Evolutionary conservation across 2,797 vertebrate species (phyloP), one percentile per base, ranked within the genome.

Genomic region (Anisognathus igniventris): DNA sequence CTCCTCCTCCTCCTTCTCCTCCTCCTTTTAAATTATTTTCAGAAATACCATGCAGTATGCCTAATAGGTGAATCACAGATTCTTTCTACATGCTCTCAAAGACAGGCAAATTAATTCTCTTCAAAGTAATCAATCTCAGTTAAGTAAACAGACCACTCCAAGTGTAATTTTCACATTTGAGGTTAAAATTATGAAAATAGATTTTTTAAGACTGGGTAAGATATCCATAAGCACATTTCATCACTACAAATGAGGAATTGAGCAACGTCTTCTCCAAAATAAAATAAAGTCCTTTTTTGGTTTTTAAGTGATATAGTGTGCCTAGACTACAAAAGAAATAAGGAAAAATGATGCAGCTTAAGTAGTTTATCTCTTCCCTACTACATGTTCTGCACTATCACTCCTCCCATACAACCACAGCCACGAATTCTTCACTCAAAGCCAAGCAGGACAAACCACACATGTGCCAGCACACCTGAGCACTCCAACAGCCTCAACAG

Each of bases 11-110:
- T 70, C 76, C 79, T 85, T 18, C 78, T 80, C 51, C 85, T 71
- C 74, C 67, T 65, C 45, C 65, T 83, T 58, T 85, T 31, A 84
- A 86, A 87, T 87, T 94, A 74, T 92, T 94, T 94, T 91, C 88
- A 95, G 86, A 92, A 93, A 93, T 77, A 86, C 21, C 85, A 73
- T 33, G 30, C 50, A 28, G 19, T 65, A 71, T 45, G 84, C 50
- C 86, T 81, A 95, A 91, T 31, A 90, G 74, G 73, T 87, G 70
- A 95, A 91, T 87, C 60, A 90, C 5, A 31, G 74, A 70, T 86
- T 37, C 30, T 47, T 89, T 76, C 75, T 72, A 33, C 25, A 45
- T 18, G 21, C 18, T 58, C 70, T 95, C 35, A 60, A 95, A 93
- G 75, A 60, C 12, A 79, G 23, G 74, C 31, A 87, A 62, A 61